Base-by-base conservation (phyloP, 2,888 invertebrate genomes). In the Nephrotoma guestfalica region DNA sequence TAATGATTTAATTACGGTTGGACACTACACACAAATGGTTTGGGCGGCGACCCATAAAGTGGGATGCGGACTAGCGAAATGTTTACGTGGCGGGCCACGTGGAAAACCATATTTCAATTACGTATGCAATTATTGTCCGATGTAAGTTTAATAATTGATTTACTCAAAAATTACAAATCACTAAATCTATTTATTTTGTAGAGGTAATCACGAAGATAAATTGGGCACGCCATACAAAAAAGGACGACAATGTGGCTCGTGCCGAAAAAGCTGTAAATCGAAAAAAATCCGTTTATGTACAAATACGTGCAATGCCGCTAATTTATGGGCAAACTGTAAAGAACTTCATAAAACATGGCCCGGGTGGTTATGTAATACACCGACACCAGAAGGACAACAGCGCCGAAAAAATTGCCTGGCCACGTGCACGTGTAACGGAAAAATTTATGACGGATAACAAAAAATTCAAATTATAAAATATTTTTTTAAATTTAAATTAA, bases 121-220 rank as follows among this genome's bases (percentile, higher is more conserved):
- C 90, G 95, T 96, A 42, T 96, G 96, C 91, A 96, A 96, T 92
- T 96, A 96, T 90, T 96, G 96, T 89, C 96, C 96, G 30, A 94
- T 94, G 96, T 96, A 93, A 94, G 94, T 86, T 43, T 18, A 41
- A 42, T 43, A 15, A 85, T 83, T 30, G 2, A 45, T 1, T 45
- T 11, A 83, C 18, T 85, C 30, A 83, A 30, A 83, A 83, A 83
- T 6, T 83, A 4, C 3, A 30, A 40, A 18, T 2, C 15, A 6
- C 40, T 83, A 41, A 41, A 41, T 83, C 15, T 45, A 11, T 11
- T n/a, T 86, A 30, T 41, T 87, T 87, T 93, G 86, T 92, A 96
- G 96, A 45, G 96, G 96, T 11, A 96, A 96, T 91, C 92, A 93
- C 89, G 92, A 93, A 86, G 93, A 93, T 0, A 92, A 93, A 88